A percentile compares a stretch with the other conserved stretches of the same genome.
Evolutionary conservation across 1,140 invertebrate species (phyloP).

Genomic region (Leptestheria dahalacensis): DNA sequence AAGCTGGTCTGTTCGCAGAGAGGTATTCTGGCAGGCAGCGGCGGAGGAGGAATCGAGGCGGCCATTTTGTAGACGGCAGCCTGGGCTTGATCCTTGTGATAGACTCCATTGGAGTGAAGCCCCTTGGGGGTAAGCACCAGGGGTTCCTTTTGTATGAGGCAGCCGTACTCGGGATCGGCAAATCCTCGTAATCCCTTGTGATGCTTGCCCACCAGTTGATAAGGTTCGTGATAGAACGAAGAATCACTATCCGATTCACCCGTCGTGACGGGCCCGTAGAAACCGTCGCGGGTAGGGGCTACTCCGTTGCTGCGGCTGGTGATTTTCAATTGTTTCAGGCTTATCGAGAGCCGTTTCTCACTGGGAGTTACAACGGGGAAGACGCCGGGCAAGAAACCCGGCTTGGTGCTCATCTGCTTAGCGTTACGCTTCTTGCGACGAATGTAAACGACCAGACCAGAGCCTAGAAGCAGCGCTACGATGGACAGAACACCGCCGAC

Average conservation of each 20-base stretch:
- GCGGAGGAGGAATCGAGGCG: slow-evolving; percentile 17
- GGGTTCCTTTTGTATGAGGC: slow-evolving; percentile 34
- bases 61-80: neutral
- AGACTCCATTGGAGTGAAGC: slow-evolving; percentile 14
- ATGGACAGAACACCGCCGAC: slow-evolving; percentile 62
- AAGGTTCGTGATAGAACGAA: slow-evolving; percentile 43
- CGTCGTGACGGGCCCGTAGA: slow-evolving; percentile 31
- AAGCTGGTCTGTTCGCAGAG: neutral
- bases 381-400: slow-evolving; percentile 3
- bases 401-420: slow-evolving; percentile 36
- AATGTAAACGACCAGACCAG: slow-evolving; percentile 49
- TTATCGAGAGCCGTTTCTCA: slow-evolving; percentile 7
- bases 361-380: neutral
- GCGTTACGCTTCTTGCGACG: slow-evolving; percentile 49
- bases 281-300: slow-evolving; percentile 23
- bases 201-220: slow-evolving; percentile 28
- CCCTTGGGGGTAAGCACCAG: slow-evolving; percentile 20
- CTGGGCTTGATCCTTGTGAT: slow-evolving; percentile 8
- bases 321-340: slow-evolving; percentile 13
- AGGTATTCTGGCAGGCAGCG: slow-evolving; percentile 8
- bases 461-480: slow-evolving; percentile 45
- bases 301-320: neutral
- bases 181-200: neutral
- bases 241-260: slow-evolving; percentile 41
- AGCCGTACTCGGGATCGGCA: slow-evolving; percentile 35